A percentile compares a stretch with the other conserved stretches of the same genome.
phyloP scores from a whole-genome alignment of 2,888 invertebrate genomes.

The Ichneumon xanthorius region DNA sequence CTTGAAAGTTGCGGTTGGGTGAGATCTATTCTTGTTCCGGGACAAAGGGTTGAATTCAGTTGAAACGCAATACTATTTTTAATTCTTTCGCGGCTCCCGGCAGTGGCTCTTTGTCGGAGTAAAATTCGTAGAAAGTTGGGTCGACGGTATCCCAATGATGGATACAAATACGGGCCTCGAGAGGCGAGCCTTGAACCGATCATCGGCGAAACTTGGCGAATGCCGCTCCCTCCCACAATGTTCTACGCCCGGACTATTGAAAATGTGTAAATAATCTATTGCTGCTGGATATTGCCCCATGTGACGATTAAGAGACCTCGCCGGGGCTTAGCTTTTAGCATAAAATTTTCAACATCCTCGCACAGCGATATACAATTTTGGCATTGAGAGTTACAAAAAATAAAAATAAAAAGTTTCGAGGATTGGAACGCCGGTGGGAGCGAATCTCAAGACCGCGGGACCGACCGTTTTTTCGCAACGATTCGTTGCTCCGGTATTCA shows the following conservation, averaged over 20 bases:
- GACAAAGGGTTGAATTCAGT: background rate
- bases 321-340: slow-evolving; percentile 39
- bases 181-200: slow-evolving; percentile 20
- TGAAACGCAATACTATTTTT: background rate
- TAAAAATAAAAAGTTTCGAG: slow-evolving; percentile 4
- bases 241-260: slow-evolving; percentile 47
- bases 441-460: slow-evolving; percentile 5
- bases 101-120: background rate
- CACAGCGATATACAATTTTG: slow-evolving; percentile 44
- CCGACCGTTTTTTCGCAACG: slow-evolving; percentile 43
- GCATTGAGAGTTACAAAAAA: slow-evolving; percentile 53
- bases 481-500: slow-evolving; percentile 25
- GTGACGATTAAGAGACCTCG: slow-evolving; percentile 50
- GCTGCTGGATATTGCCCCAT: slow-evolving; percentile 47
- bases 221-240: slow-evolving; percentile 42
- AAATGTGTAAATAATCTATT: slow-evolving; percentile 52
- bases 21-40: background rate
- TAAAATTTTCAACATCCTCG: slow-evolving; percentile 41
- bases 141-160: slow-evolving; percentile 25
- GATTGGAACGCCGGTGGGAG: background rate
- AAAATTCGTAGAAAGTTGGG: slow-evolving; percentile 45
- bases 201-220: slow-evolving; percentile 44
- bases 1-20: no score
- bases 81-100: background rate
- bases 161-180: slow-evolving; percentile 34